These are phyloP conservation scores for Thaumatotibia leucotreta DNA, from an alignment of 1,140 invertebrate genomes.

Conservation along the genomic window DNA sequence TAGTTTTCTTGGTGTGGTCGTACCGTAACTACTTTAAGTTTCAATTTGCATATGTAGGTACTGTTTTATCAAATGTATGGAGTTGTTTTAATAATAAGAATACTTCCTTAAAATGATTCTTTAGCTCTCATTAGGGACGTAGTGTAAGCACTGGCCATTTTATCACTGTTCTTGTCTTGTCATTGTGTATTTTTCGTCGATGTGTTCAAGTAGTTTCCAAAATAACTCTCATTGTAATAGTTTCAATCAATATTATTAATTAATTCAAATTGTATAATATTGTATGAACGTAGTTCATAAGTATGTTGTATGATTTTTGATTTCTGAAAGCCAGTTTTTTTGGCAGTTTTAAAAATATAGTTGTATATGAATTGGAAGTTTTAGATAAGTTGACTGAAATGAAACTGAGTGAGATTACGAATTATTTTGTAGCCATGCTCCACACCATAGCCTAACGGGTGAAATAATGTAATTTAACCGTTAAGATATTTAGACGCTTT, in stretches of 20 bases:
- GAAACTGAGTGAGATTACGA: constrained; percentile 16
- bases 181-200: not conserved
- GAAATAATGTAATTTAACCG: not conserved
- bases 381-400: constrained; percentile 7
- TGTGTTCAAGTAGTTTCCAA: not conserved
- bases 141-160: not conserved
- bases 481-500: not conserved
- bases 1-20: not conserved
- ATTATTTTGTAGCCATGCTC: not conserved
- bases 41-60: too few relatives aligned
- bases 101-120: not conserved
- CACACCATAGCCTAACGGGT: not conserved
- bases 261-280: not conserved
- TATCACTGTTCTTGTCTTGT: not conserved
- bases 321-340: not conserved
- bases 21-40: not conserved
- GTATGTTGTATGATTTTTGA: constrained; percentile 11
- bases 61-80: not conserved
- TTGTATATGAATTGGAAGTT: constrained; percentile 7
- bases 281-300: constrained; percentile 10
- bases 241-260: not conserved
- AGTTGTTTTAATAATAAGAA: not conserved
- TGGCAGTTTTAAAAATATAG: not conserved
- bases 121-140: not conserved
- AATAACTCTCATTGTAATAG: constrained; percentile 5